These are phyloP conservation scores for Unio pictorum DNA, from an alignment of 2,888 invertebrate genomes.

Conservation along the genomic window DNA sequence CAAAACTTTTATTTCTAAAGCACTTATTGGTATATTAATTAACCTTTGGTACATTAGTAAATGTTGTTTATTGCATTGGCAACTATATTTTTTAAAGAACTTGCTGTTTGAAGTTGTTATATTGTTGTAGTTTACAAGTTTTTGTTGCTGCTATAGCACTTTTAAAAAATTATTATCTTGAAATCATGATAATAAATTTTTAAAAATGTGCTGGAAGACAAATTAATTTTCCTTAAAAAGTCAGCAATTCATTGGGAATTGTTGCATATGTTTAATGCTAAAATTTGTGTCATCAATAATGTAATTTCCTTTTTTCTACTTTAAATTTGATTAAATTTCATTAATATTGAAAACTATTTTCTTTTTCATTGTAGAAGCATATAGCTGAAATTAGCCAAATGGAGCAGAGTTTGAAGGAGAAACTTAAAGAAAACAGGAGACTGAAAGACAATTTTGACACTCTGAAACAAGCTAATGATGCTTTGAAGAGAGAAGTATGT, in stretches of 20 bases:
- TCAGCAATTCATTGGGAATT: not conserved
- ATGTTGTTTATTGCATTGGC: too few relatives aligned
- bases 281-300: not conserved
- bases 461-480: constrained; percentile 65
- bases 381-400: constrained; percentile 45
- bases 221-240: too few relatives aligned
- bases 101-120: too few relatives aligned
- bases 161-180: too few relatives aligned
- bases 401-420: constrained; percentile 56
- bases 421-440: constrained; percentile 60
- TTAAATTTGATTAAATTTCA: not conserved
- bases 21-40: too few relatives aligned
- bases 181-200: too few relatives aligned
- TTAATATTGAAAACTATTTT: not conserved
- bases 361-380: constrained; percentile 43
- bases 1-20: too few relatives aligned
- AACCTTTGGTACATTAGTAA: too few relatives aligned
- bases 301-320: not conserved
- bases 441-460: constrained; percentile 68
- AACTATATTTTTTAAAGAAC: too few relatives aligned
- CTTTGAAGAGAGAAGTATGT: constrained; percentile 62
- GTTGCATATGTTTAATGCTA: not conserved
- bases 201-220: too few relatives aligned
- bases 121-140: too few relatives aligned
- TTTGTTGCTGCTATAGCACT: too few relatives aligned